Evolutionary conservation across 1,140 invertebrate genomes (phyloP).

Genomic region (Parapsyche elsis): DNA sequence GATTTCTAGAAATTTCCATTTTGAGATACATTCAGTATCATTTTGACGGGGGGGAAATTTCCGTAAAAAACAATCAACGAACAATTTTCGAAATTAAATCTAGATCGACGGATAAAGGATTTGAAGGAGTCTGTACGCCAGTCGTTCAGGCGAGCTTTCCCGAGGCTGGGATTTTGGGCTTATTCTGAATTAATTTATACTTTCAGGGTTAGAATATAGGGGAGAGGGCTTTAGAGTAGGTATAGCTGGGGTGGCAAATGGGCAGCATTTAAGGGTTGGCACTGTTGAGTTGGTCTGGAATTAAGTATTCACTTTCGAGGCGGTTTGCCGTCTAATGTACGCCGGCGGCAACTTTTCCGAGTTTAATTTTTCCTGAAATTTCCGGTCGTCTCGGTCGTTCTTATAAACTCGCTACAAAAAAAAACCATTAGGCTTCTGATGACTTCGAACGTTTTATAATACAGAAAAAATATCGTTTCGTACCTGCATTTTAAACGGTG

Average conservation of each 20-base stretch:
- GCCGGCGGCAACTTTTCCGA: neutral
- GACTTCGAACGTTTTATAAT: no score
- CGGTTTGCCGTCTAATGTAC: neutral
- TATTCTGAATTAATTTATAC: conserved; percentile 29
- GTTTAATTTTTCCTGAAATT: neutral
- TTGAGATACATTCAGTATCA: no score
- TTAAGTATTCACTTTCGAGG: conserved; percentile 10
- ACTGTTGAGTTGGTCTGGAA: conserved; percentile 6
- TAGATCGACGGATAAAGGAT: conserved; percentile 7
- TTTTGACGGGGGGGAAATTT: neutral
- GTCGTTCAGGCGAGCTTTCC: neutral
- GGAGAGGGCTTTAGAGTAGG: neutral
- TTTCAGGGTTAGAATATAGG: neutral
- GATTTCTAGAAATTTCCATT: no score
- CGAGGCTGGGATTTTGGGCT: conserved; percentile 13
- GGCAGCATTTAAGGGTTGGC: conserved; percentile 24
- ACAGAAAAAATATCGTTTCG: no score
- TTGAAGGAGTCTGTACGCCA: neutral
- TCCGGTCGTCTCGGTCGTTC: neutral
- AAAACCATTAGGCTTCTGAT: conserved; percentile 3
- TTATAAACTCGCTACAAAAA: neutral
- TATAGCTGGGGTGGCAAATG: neutral
- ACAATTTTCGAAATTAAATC: conserved; percentile 26
- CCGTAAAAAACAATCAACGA: conserved; percentile 6
- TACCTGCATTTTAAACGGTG: no score